These are phyloP conservation scores for Poeciliopsis turrubarensis DNA, from an alignment of 2,113 vertebrate genomes.

Conservation along the genomic window DNA sequence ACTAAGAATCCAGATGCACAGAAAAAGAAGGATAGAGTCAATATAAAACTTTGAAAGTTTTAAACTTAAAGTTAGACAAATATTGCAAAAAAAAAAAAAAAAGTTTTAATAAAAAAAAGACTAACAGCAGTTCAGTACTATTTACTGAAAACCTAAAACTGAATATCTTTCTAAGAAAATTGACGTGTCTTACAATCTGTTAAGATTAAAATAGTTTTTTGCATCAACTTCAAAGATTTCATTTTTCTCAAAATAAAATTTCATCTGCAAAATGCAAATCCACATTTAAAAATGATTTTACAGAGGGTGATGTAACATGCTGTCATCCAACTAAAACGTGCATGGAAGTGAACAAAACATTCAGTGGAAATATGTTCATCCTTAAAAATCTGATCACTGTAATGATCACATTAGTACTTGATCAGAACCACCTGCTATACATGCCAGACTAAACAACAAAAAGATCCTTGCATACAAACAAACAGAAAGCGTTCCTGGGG, in stretches of 20 bases:
- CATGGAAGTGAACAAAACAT: neutral
- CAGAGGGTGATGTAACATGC: neutral
- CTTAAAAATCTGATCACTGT: constrained; percentile 38
- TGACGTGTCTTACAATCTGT: neutral
- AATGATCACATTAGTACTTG: constrained; percentile 36
- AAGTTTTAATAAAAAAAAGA: neutral
- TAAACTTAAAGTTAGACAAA: no score
- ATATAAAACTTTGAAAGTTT: no score
- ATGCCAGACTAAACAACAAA: constrained; percentile 60
- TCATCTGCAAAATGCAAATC: neutral
- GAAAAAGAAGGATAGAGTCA: no score
- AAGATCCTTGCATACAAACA: constrained; percentile 35
- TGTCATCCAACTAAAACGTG: neutral
- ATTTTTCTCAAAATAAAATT: neutral
- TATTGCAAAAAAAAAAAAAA: no score
- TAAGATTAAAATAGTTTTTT: no score
- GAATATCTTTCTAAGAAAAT: neutral
- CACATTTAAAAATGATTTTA: neutral
- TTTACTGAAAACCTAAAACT: neutral
- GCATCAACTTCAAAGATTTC: neutral
- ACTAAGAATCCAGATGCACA: no score
- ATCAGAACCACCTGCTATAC: constrained; percentile 44
- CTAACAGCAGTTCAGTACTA: neutral
- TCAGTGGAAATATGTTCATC: neutral
- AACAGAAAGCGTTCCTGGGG: constrained; percentile 37